Evolutionary conservation across 2,888 invertebrate genomes (phyloP).

Genomic region (Melikaiella ostensackeni): DNA sequence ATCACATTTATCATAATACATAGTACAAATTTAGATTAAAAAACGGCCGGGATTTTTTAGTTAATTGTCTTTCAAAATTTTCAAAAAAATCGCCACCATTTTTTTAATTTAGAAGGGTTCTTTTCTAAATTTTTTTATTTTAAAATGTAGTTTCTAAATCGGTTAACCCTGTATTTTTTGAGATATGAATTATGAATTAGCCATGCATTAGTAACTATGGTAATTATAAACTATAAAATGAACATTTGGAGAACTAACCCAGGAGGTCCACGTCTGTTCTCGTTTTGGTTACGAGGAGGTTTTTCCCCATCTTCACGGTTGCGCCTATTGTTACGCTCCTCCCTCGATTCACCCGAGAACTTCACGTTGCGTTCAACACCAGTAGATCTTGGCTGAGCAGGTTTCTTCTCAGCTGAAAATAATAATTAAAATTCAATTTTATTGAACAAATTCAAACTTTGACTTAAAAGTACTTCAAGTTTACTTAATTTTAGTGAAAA

Average conservation of each 20-base stretch:
- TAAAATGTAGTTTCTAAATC: no score
- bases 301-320: conserved; percentile 80
- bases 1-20: no score
- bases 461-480: background rate
- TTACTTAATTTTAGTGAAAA: no score
- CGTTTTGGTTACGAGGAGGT: conserved; percentile 64
- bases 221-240: conserved; percentile 3
- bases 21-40: no score
- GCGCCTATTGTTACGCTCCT: conserved; percentile 85
- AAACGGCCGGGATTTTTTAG: no score
- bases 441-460: background rate
- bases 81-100: no score
- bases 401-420: conserved; percentile 79
- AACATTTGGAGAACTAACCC: conserved; percentile 62
- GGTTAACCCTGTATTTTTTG: no score
- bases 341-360: conserved; percentile 81
- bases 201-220: no score
- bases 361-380: conserved; percentile 78
- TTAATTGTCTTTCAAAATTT: no score
- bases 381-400: conserved; percentile 66
- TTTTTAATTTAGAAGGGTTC: no score
- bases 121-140: no score
- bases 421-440: conserved; percentile 1
- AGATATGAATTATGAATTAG: no score
- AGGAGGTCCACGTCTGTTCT: conserved; percentile 69